Conservation (phyloP, 2,888 invertebrate genomes). For the Cacoxenus indagator region DNA sequence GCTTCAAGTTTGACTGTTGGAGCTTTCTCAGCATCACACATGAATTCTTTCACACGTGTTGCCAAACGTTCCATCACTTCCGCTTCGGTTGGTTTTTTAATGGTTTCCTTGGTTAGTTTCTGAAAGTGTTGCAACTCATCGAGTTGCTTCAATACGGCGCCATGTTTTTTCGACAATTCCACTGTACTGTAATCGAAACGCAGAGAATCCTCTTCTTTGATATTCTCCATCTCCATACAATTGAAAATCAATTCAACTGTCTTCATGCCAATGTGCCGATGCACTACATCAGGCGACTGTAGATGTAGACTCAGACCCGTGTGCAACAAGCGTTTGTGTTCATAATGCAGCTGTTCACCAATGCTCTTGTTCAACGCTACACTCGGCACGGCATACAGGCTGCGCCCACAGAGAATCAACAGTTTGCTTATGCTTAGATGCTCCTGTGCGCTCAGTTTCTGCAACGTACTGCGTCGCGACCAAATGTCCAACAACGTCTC, state of each 20-base stretch:
- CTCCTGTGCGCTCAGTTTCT: conserved; percentile 77
- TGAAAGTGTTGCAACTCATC: conserved; percentile 43
- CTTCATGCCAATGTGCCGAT: conserved; percentile 81
- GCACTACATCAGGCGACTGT: conserved; percentile 75
- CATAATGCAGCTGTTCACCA: conserved; percentile 32
- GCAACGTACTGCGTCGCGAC: conserved; percentile 77
- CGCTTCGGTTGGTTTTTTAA: neutral
- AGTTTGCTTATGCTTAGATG: conserved; percentile 80
- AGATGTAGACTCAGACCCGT: conserved; percentile 80
- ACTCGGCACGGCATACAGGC: conserved; percentile 53
- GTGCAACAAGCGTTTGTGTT: conserved; percentile 72
- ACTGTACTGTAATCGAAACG: conserved; percentile 77
- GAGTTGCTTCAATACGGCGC: conserved; percentile 53
- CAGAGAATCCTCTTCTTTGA: conserved; percentile 72
- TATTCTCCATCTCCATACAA: conserved; percentile 67
- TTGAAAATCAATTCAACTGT: conserved; percentile 78
- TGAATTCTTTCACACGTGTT: conserved; percentile 46
- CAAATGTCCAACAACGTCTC: conserved; percentile 77
- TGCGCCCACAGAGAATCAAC: conserved; percentile 75
- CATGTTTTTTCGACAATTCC: conserved; percentile 71
- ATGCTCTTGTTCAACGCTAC: conserved; percentile 36
- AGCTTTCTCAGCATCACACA: conserved; percentile 32
- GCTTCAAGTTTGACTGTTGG: neutral
- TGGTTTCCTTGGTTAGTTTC: conserved; percentile 18
- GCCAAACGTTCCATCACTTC: conserved; percentile 30